Evolutionary conservation across 2,888 invertebrate genomes (phyloP), one percentile per base, ranked within the genome.

Genomic region (Conops quadrifasciatus): DNA sequence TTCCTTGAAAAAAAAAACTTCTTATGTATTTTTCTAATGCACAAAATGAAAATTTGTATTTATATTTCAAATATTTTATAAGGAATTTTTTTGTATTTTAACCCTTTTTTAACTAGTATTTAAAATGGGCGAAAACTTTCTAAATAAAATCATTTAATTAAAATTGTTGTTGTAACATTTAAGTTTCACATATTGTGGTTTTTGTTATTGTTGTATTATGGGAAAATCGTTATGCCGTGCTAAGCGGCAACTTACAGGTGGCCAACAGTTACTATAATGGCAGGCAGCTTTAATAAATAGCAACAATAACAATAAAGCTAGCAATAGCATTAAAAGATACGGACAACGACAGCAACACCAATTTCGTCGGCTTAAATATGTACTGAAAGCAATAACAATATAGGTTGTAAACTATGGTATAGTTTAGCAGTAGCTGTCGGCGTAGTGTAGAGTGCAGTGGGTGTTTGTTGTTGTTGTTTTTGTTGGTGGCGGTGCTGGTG

Each of bases 201-300:
- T 21, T 28, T 58, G 58, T 7, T 28, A 24, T 28, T 58, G 9
- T 58, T 58, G 16, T 56, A 26, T 26, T 56, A 67, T 45, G 16
- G 51, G 58, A 26, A 77, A 78, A 78, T 77, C 76, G 77, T 75
- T 75, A 74, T 76, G 77, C 77, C 75, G 75, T 75, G 77, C 78
- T 78, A 75, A 78, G 78, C 78, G 76, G 74, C 75, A 78, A 78
- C 78, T 80, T 78, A 78, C 80, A 80, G 77, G 43, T 2, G 21
- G 58, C 16, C 19, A 73, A 73, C 73, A 73, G 74, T 71, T 74
- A 74, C 67, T 73, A n/a, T n/a, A n/a, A n/a, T n/a, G n/a, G n/a
- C n/a, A n/a, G n/a, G n/a, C n/a, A 56, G 63, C 67, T 65, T 58
- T 47, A 68, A 70, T 49, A 60, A 72, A 56, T 9, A 68, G 65